Conservation (phyloP, 2,797 vertebrate species). For the Melanitta fusca region DNA sequence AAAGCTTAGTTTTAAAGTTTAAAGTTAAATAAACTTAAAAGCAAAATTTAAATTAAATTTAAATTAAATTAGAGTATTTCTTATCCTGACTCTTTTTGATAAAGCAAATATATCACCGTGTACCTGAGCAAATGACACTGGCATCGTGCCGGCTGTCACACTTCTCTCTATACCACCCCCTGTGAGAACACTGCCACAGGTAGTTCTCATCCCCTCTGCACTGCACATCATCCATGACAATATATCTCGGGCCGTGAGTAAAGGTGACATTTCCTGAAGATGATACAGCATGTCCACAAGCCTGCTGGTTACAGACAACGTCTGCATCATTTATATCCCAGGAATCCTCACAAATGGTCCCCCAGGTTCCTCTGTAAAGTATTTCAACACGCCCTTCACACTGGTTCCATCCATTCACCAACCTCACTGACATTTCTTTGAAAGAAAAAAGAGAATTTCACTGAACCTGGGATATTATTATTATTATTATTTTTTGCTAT, state of each 20-base stretch:
- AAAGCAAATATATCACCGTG: not conserved
- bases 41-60: no score
- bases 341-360: not conserved
- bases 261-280: constrained; percentile 70
- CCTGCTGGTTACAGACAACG: not conserved
- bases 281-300: not conserved
- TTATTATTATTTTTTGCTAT: not conserved
- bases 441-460: not conserved
- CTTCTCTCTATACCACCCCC: constrained; percentile 82
- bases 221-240: constrained; percentile 80
- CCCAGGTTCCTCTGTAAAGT: not conserved
- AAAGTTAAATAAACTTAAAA: no score
- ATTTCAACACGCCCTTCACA: not conserved
- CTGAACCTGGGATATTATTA: not conserved
- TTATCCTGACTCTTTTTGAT: not conserved
- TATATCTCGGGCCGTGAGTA: constrained; percentile 80
- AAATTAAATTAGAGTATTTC: not conserved
- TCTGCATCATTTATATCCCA: not conserved
- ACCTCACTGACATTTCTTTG: not conserved
- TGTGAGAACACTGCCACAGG: constrained; percentile 79
- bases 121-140: constrained; percentile 72
- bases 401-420: not conserved
- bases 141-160: constrained; percentile 82
- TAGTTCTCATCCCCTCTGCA: constrained; percentile 81
- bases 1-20: no score